Evolutionary conservation across 2,113 vertebrate species (phyloP).

Genomic region (Petrocephalus microphthalmus): DNA sequence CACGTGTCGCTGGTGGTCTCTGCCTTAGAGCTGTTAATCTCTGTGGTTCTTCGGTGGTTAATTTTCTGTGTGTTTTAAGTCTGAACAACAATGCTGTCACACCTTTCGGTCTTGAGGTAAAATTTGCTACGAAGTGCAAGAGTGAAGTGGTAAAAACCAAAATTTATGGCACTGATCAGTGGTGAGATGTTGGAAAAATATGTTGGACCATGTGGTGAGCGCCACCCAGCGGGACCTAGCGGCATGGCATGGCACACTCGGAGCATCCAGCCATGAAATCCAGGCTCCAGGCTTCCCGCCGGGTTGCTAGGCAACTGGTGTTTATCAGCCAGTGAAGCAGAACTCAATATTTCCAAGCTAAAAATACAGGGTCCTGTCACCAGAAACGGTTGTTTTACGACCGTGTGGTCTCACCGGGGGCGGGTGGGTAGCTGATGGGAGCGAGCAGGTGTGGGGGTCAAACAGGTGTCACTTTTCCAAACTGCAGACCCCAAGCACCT

Average conservation of each 20-base stretch:
- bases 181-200: neutral
- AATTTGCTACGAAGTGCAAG: neutral
- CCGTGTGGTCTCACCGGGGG: neutral
- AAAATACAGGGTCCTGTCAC: constrained; percentile 24
- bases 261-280: neutral
- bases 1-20: neutral
- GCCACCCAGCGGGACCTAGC: neutral
- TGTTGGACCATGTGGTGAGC: neutral
- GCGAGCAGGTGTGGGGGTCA: neutral
- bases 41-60: constrained; percentile 43
- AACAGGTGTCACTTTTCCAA: neutral
- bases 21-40: constrained; percentile 31
- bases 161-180: neutral
- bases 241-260: too few relatives aligned
- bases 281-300: neutral
- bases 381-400: neutral
- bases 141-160: neutral
- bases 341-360: constrained; percentile 29
- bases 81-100: neutral
- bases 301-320: constrained; percentile 20
- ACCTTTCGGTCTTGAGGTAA: neutral
- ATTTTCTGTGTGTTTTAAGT: neutral
- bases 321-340: constrained; percentile 21
- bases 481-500: neutral
- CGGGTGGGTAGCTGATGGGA: neutral